Conservation (phyloP, 2,113 vertebrate genomes). For the Syngnathus scovelli region DNA sequence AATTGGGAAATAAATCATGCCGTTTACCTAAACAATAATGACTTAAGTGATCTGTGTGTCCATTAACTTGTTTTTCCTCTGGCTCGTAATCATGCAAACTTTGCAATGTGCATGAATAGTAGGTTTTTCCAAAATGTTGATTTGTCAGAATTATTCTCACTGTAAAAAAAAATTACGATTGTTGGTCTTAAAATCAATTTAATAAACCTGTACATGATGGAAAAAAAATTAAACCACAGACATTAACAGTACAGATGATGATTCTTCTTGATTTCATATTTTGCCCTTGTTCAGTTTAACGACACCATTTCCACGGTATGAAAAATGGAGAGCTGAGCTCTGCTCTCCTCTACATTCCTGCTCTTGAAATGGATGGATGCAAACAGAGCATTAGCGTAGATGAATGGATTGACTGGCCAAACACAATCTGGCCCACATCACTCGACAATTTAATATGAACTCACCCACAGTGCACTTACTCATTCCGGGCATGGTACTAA, state of each 20-base stretch:
- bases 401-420: slow-evolving; percentile 56
- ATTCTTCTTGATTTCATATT: neutral
- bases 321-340: slow-evolving; percentile 8
- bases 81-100: neutral
- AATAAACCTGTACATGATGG: neutral
- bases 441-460: slow-evolving; percentile 61
- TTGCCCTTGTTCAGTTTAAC: neutral
- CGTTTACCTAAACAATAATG: slow-evolving; percentile 46
- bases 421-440: slow-evolving; percentile 64
- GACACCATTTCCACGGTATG: neutral
- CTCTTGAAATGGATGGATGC: slow-evolving; percentile 44
- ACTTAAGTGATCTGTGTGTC: slow-evolving; percentile 30
- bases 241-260: neutral
- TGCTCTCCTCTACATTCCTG: slow-evolving; percentile 26
- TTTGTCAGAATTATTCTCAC: neutral
- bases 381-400: slow-evolving; percentile 53
- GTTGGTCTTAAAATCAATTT: neutral
- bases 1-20: slow-evolving; percentile 64
- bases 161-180: neutral
- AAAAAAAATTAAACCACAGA: neutral
- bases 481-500: slow-evolving; percentile 42
- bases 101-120: neutral
- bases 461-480: slow-evolving; percentile 47
- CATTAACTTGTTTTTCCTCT: neutral
- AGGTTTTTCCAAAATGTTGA: neutral